Conservation (phyloP, 2,888 invertebrate species). For the Scaptomyza flava region DNA sequence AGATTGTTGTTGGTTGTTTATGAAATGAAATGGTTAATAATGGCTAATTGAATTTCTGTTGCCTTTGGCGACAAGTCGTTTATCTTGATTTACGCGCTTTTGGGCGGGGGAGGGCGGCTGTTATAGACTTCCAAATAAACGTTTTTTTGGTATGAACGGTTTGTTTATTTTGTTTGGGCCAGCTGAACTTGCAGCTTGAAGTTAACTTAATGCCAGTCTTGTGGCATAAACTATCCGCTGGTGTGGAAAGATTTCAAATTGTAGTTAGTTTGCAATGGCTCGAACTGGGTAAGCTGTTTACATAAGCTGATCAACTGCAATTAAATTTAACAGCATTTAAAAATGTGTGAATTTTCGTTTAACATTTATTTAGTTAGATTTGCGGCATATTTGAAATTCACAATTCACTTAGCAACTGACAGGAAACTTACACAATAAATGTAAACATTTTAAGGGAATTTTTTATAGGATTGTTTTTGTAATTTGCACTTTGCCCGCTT, state of each 20-base stretch:
- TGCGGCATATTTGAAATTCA: slow-evolving; percentile 19
- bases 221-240: not conserved
- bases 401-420: slow-evolving; percentile 37
- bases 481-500: slow-evolving; percentile 5
- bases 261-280: not conserved
- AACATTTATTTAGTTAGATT: slow-evolving; percentile 7
- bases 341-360: not conserved
- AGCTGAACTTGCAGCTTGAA: slow-evolving; percentile 15
- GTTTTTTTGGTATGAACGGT: slow-evolving; percentile 7
- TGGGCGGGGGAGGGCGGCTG: slow-evolving; percentile 54
- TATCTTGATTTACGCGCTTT: slow-evolving; percentile 76
- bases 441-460: slow-evolving; percentile 16
- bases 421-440: slow-evolving; percentile 18
- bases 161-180: slow-evolving; percentile 23
- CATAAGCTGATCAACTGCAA: not conserved
- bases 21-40: slow-evolving; percentile 77
- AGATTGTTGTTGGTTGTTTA: slow-evolving; percentile 48
- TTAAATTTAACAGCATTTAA: not conserved
- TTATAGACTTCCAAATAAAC: slow-evolving; percentile 8
- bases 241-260: not conserved
- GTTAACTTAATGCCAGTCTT: too few relatives aligned
- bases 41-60: slow-evolving; percentile 79
- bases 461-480: slow-evolving; percentile 2
- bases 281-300: not conserved
- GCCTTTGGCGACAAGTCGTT: slow-evolving; percentile 78